These are phyloP conservation scores for Drosophila sucinea DNA, from an alignment of 1,140 invertebrate species.

Conservation along the genomic window DNA sequence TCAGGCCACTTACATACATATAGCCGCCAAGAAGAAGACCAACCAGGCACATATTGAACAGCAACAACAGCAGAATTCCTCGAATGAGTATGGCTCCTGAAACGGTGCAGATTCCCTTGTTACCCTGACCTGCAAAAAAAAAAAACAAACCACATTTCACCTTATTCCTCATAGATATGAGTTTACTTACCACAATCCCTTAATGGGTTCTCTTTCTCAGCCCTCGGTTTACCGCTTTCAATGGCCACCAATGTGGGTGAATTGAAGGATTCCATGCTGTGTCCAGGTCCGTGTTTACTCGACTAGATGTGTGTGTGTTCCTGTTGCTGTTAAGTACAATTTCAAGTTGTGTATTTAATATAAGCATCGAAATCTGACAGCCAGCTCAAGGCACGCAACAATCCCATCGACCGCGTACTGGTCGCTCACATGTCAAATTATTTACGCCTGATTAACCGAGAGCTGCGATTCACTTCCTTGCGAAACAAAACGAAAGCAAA, in stretches of 20 bases:
- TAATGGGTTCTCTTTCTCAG: background rate
- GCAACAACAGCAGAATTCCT: constrained; percentile 18
- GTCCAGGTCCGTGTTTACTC: background rate
- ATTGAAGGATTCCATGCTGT: constrained; percentile 3
- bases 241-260: background rate
- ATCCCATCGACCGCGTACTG: constrained; percentile 23
- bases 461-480: constrained; percentile 32
- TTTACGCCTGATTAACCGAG: constrained; percentile 68
- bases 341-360: background rate
- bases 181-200: constrained; percentile 1
- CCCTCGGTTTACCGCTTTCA: background rate
- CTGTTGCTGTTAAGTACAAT: background rate
- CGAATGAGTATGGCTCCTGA: background rate
- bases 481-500: constrained; percentile 60
- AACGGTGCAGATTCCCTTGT: background rate
- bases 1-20: constrained; percentile 14
- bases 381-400: constrained; percentile 22
- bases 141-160: background rate
- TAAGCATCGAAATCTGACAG: constrained; percentile 27
- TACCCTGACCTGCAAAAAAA: background rate
- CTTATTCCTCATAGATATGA: background rate
- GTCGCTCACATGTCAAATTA: constrained; percentile 58
- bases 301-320: background rate
- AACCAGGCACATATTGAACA: constrained; percentile 40
- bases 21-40: constrained; percentile 7